Percentiles rank a stretch among this genome's conserved stretches.
Conservation (phyloP, 2,797 vertebrate species). For the Anas flavirostris region DNA sequence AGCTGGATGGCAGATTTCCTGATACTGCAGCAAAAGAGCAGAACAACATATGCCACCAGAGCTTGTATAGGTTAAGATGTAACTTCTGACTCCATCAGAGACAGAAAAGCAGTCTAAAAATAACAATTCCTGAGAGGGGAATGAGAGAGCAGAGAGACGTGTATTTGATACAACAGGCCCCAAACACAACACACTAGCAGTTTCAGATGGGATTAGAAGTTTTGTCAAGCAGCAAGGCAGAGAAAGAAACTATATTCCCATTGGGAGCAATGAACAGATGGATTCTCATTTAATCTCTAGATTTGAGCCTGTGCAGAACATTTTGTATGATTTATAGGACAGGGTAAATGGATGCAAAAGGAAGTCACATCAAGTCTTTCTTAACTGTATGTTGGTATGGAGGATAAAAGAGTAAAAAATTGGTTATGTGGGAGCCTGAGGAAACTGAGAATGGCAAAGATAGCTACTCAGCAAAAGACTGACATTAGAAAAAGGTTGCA, state of each 20-base stretch:
- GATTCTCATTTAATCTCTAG: constrained; percentile 42
- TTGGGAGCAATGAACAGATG: constrained; percentile 32
- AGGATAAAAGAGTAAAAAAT: background rate
- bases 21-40: background rate
- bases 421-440: background rate
- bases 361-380: constrained; percentile 40
- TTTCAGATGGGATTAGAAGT: constrained; percentile 39
- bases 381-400: background rate
- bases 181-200: constrained; percentile 16
- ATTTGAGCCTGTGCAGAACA: constrained; percentile 37
- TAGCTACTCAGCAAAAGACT: background rate
- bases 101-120: constrained; percentile 35
- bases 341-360: constrained; percentile 41
- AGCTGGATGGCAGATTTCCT: constrained; percentile 2
- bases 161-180: constrained; percentile 24
- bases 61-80: background rate
- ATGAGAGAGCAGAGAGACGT: background rate
- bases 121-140: background rate
- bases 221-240: constrained; percentile 28
- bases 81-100: constrained; percentile 23
- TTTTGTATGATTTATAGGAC: constrained; percentile 52
- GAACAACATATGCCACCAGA: background rate
- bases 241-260: constrained; percentile 49
- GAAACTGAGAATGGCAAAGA: background rate
- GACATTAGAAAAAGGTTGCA: background rate